Percentiles rank a stretch among this genome's conserved stretches.
phyloP scores from a whole-genome alignment of 1,140 invertebrate species.

The Macrobrachium nipponense region DNA sequence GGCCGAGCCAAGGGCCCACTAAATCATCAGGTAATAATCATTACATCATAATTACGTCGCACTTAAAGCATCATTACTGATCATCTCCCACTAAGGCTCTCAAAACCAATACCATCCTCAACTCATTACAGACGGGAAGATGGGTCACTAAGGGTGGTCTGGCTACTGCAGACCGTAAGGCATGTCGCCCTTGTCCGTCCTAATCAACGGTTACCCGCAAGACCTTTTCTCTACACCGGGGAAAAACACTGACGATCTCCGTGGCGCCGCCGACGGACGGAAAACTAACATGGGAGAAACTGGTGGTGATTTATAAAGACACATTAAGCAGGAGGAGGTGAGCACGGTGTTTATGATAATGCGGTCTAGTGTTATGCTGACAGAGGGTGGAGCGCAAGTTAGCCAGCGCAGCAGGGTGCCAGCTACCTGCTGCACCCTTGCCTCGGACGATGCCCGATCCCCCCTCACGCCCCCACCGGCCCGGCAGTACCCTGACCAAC shows the following conservation, averaged over 20 bases:
- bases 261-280: not conserved
- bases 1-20: constrained; percentile 37
- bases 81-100: constrained; percentile 54
- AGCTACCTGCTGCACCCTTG: constrained; percentile 28
- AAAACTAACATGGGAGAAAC: not conserved
- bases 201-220: constrained; percentile 31
- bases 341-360: constrained; percentile 9
- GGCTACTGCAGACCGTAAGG: not conserved
- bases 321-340: not conserved
- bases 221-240: constrained; percentile 25
- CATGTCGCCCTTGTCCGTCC: constrained; percentile 23
- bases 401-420: constrained; percentile 38
- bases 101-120: constrained; percentile 50
- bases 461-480: not conserved
- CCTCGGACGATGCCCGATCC: constrained; percentile 1
- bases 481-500: no score
- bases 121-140: constrained; percentile 34
- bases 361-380: constrained; percentile 46
- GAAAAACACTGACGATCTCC: constrained; percentile 1
- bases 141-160: constrained; percentile 27
- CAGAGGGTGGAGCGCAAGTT: constrained; percentile 49
- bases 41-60: constrained; percentile 58
- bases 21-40: constrained; percentile 59
- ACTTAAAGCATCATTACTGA: constrained; percentile 56
- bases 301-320: constrained; percentile 17